phyloP scores from a whole-genome alignment of 2,888 invertebrate genomes.

The Anarsia innoxiella region DNA sequence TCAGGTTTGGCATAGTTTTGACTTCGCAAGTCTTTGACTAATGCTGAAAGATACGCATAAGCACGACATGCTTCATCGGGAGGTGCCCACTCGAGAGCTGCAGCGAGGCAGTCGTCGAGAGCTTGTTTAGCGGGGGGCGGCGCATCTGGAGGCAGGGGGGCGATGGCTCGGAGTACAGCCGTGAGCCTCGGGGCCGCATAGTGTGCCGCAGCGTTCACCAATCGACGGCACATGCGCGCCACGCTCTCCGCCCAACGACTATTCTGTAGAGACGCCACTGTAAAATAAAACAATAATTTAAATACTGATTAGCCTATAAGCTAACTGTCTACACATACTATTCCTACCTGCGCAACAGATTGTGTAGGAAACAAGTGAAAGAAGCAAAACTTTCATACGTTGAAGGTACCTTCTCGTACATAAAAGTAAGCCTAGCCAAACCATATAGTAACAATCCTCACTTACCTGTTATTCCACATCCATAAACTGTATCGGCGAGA shows the following conservation, averaged over 20 bases:
- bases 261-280: conserved; percentile 81
- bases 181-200: conserved; percentile 87
- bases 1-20: conserved; percentile 37
- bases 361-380: too few species aligned
- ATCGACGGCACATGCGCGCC: conserved; percentile 83
- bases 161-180: conserved; percentile 82
- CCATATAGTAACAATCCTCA: conserved; percentile 22
- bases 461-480: conserved; percentile 83
- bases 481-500: conserved; percentile 87
- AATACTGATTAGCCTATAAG: neutral
- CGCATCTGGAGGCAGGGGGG: conserved; percentile 39
- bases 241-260: conserved; percentile 90
- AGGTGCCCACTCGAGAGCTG: conserved; percentile 85
- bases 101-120: conserved; percentile 85
- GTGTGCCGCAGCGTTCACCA: conserved; percentile 86
- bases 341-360: too few species aligned
- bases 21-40: conserved; percentile 31
- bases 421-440: too few species aligned
- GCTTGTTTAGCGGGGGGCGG: conserved; percentile 37
- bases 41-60: conserved; percentile 70
- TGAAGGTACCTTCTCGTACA: too few species aligned
- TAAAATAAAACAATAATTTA: conserved; percentile 10
- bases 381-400: too few species aligned
- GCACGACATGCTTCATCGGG: conserved; percentile 89
- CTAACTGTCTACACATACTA: too few species aligned